Evolutionary conservation across 2,113 vertebrate genomes (phyloP).

Genomic region (Manacus vitellinus): DNA sequence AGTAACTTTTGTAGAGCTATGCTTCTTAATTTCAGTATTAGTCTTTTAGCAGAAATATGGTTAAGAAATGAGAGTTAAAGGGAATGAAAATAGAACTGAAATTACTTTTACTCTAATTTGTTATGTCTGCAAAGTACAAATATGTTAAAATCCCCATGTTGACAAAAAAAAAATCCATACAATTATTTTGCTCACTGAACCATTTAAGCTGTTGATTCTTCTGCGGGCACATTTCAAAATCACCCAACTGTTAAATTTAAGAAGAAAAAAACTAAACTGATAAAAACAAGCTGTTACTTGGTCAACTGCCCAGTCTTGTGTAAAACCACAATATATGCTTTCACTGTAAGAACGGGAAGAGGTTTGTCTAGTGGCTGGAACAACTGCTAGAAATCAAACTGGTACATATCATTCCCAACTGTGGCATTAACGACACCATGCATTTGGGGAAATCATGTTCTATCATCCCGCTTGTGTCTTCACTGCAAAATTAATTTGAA

Average conservation of each 20-base stretch:
- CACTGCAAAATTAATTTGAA: neutral
- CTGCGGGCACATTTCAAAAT: conserved; percentile 15
- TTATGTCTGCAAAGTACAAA: conserved; percentile 9
- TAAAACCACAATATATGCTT: neutral
- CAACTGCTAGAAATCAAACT: neutral
- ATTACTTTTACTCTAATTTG: conserved; percentile 6
- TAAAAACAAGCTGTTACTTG: conserved; percentile 13
- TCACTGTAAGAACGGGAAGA: neutral
- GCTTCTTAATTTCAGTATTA: neutral
- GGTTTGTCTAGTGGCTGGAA: neutral
- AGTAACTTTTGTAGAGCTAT: neutral
- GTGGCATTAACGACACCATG: neutral
- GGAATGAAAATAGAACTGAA: neutral
- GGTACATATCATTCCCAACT: neutral
- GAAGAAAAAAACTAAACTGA: neutral
- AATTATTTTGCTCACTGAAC: conserved; percentile 30
- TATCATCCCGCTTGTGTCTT: neutral
- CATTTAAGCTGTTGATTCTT: conserved; percentile 36
- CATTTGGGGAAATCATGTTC: neutral
- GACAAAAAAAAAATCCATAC: neutral
- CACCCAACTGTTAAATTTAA: conserved; percentile 30
- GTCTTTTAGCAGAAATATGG: conserved; percentile 6
- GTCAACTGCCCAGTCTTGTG: neutral
- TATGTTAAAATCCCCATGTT: conserved; percentile 19
- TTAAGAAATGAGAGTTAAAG: neutral